Evolutionary conservation across 2,888 invertebrate species (phyloP).

Genomic region (Melanostoma scalare): DNA sequence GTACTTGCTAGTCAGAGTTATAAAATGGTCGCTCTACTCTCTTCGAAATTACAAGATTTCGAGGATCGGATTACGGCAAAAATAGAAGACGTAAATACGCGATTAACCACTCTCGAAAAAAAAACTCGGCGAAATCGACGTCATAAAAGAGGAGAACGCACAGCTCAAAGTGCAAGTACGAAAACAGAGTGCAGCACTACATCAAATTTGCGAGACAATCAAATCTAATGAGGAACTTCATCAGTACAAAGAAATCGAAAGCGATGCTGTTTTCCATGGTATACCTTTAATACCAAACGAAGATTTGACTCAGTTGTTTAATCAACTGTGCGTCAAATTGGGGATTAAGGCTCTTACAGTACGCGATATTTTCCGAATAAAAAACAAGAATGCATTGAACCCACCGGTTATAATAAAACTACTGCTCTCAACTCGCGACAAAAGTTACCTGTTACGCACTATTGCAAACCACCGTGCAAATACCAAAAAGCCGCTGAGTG

Average conservation of each 20-base stretch:
- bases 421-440: background rate
- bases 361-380: background rate
- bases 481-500: no score
- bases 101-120: background rate
- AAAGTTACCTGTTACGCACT: background rate
- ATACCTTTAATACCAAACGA: background rate
- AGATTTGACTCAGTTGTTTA: background rate
- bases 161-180: background rate
- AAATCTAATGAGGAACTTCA: background rate
- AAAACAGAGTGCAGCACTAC: background rate
- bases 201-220: background rate
- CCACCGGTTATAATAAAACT: background rate
- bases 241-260: background rate
- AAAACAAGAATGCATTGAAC: background rate
- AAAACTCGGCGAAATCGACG: background rate
- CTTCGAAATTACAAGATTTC: no score
- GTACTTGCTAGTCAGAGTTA: no score
- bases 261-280: background rate
- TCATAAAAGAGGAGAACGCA: background rate
- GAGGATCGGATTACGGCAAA: no score
- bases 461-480: background rate
- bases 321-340: background rate
- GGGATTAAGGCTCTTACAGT: background rate
- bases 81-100: background rate
- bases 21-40: no score